phyloP scores from a whole-genome alignment of 2,888 invertebrate genomes.

The Poecilobothrus nobilitatus region DNA sequence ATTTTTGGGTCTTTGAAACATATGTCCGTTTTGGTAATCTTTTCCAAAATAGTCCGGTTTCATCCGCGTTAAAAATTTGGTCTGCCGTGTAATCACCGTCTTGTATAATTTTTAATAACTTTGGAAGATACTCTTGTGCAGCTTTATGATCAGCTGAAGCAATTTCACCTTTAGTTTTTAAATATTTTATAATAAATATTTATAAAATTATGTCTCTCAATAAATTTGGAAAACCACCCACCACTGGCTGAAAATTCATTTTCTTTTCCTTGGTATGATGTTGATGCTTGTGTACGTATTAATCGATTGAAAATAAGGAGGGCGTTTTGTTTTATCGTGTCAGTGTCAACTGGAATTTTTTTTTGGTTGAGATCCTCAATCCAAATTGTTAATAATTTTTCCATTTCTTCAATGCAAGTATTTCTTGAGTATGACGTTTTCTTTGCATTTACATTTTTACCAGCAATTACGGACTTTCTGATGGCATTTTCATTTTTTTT shows the following conservation, averaged over 20 bases:
- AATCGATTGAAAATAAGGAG: constrained; percentile 4
- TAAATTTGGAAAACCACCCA: constrained; percentile 23
- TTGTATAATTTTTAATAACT: constrained; percentile 25
- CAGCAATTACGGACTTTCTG: constrained; percentile 9
- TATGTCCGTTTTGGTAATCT: constrained; percentile 33
- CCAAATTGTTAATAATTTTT: constrained; percentile 11
- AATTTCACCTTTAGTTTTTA: constrained; percentile 25
- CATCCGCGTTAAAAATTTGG: constrained; percentile 30
- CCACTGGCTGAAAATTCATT: constrained; percentile 8
- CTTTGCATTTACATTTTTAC: constrained; percentile 9
- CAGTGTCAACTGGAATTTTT: constrained; percentile 9
- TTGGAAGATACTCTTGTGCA: constrained; percentile 22
- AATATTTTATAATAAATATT: too few species aligned
- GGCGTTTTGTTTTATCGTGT: constrained; percentile 10
- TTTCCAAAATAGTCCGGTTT: constrained; percentile 30
- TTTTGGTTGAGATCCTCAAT: constrained; percentile 11
- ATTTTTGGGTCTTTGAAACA: constrained; percentile 30
- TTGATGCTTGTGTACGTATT: constrained; percentile 8
- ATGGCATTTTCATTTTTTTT: constrained; percentile 7
- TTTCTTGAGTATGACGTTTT: constrained; percentile 11
- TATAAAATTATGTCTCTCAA: constrained; percentile 25
- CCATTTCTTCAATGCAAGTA: constrained; percentile 10
- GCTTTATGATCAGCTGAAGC: constrained; percentile 24
- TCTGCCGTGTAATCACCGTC: constrained; percentile 26
- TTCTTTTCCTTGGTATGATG: constrained; percentile 3